Percentiles rank a stretch among this genome's conserved stretches.
Conservation (phyloP, 2,113 vertebrate genomes). For the Cebus imitator region DNA sequence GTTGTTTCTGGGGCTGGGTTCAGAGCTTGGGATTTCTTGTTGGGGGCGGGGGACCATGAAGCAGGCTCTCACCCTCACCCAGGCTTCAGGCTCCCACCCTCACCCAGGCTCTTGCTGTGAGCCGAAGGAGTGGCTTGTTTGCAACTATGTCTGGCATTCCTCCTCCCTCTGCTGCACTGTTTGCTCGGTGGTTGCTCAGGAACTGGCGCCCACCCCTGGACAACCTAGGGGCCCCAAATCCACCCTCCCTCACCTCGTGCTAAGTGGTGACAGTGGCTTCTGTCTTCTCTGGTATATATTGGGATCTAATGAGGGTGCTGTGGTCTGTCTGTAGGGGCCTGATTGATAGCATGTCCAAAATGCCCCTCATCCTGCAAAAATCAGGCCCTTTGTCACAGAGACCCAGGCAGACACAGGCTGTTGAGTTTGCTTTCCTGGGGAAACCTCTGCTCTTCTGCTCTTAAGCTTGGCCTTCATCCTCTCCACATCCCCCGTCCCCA, state of each 20-base stretch:
- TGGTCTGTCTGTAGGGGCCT: neutral
- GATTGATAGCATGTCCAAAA: neutral
- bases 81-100: conserved; percentile 60
- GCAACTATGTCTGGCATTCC: conserved; percentile 78
- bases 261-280: neutral
- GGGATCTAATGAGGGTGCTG: conserved; percentile 26
- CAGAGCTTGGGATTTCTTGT: conserved; percentile 23
- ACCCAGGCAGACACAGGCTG: neutral
- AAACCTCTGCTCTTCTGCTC: neutral
- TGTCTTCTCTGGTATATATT: neutral
- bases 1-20: conserved; percentile 29
- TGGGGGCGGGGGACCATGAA: neutral
- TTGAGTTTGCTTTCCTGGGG: conserved; percentile 1
- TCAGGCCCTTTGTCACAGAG: neutral
- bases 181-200: conserved; percentile 69
- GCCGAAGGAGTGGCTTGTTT: conserved; percentile 80
- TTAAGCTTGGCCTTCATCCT: neutral
- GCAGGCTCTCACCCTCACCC: conserved; percentile 57
- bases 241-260: neutral
- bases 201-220: conserved; percentile 70
- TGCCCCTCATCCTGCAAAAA: neutral
- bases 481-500: neutral
- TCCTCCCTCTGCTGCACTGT: conserved; percentile 67
- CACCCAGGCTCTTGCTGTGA: conserved; percentile 68
- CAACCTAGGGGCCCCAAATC: neutral